phyloP scores from a whole-genome alignment of 2,888 invertebrate genomes.

The Noctua janthe region DNA sequence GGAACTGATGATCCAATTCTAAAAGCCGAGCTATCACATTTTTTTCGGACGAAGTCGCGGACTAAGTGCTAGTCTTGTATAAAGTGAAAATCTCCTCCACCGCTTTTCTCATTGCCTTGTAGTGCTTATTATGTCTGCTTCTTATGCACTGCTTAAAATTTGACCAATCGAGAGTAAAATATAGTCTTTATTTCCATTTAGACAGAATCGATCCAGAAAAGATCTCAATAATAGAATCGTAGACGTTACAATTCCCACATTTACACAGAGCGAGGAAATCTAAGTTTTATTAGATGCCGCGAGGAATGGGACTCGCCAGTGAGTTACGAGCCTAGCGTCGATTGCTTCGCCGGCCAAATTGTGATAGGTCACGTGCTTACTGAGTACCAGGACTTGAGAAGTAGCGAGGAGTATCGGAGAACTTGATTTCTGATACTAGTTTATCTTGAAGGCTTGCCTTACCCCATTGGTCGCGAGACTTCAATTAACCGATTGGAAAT shows the following conservation, averaged over 20 bases:
- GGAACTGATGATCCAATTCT: too few species aligned
- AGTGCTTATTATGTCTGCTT: neutral
- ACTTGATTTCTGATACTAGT: conserved; percentile 1
- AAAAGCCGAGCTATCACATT: too few species aligned
- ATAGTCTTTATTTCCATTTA: conserved; percentile 15
- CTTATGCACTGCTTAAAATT: neutral
- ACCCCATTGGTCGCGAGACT: neutral
- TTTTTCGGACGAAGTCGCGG: too few species aligned
- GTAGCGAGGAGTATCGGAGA: conserved; percentile 12
- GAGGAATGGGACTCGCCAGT: conserved; percentile 49
- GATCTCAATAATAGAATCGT: conserved; percentile 40
- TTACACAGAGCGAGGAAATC: conserved; percentile 50
- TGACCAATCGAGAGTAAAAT: neutral
- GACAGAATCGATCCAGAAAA: neutral
- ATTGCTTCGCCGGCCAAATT: conserved; percentile 58
- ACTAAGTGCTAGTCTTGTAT: too few species aligned
- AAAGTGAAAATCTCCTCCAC: neutral
- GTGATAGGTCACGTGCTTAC: conserved; percentile 60
- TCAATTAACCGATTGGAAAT: neutral
- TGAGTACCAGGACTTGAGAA: conserved; percentile 5
- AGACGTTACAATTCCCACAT: conserved; percentile 53
- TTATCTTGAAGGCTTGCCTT: neutral
- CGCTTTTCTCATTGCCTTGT: neutral
- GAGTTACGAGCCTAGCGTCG: conserved; percentile 59
- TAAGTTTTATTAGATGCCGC: conserved; percentile 62